Base-by-base conservation (phyloP, 1,140 invertebrate species). In the Chironomus tepperi region DNA sequence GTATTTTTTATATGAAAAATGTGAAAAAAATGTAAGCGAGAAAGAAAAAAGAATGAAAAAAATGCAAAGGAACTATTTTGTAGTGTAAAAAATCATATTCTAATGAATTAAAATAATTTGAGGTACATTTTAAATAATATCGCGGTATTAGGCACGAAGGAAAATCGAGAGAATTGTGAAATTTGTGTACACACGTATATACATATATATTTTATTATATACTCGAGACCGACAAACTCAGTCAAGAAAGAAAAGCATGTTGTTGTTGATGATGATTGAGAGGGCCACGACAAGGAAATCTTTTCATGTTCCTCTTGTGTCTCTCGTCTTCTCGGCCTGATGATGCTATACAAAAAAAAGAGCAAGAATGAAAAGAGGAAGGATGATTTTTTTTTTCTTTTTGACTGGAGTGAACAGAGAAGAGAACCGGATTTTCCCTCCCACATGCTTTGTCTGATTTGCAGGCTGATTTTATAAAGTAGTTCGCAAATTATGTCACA, bases 21-120 rank as follows among this genome's bases (percentile, higher is more conserved):
- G 18, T 12, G 3, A 67, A 18, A 67, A 67, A 67, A 8, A 57
- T 57, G n/a, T 12, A n/a, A 65, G 16, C 16, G 16, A 70, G 19
- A 6, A 70, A 70, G 16, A 70, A 70, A 67, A 67, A 67, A 67
- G n/a, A n/a, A n/a, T n/a, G n/a, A n/a, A n/a, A 70, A 70, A 67
- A 19, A 18, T 18, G 65, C 47, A 57, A 57, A 57, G 47, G 47
- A 57, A 57, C 47, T 57, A 57, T 57, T 57, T 57, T 57, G 12
- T 57, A 57, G 47, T 57, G 47, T 57, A 57, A 57, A 57, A 57
- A 57, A 57, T 57, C 47, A 57, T 57, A 57, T 57, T 57, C 47
- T 57, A 57, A 57, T 57, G 47, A 57, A 57, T 57, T 57, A 57
- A 57, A 57, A 57, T 57, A 57, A 57, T 57, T 57, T 57, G 47